Base-by-base conservation (phyloP, 2,113 vertebrate species). In the Deroptyus accipitrinus region DNA sequence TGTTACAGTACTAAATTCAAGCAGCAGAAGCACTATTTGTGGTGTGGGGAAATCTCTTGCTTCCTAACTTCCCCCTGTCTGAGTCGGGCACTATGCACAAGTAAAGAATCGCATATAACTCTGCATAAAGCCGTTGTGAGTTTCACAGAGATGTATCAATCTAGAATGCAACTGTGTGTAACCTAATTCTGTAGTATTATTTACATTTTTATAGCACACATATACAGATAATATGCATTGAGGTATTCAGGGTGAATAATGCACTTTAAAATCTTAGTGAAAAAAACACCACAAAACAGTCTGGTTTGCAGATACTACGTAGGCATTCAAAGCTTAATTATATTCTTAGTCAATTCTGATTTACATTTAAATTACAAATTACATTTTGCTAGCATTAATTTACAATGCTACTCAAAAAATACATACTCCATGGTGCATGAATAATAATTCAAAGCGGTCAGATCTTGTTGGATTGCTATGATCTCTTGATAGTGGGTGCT, bases 301-400 rank as follows among this genome's bases (percentile, higher is more conserved):
- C 64, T 92, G 77, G 62, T 67, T 96, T 72, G 63, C 68, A 90
- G 64, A 88, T 64, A 64, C 61, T 77, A 90, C 48, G 25, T 81
- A 78, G 51, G 92, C 76, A 83, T 92, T 93, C 73, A 72, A 74
- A 88, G 39, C 75, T 88, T 90, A 90, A 95, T 96, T 95, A 90
- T 81, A 86, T 95, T 93, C 95, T 88, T 83, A 96, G 82, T 80
- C 81, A 95, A 76, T 92, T 96, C 70, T 72, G 88, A 93, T 96
- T 97, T 94, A 94, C 93, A 96, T 97, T 96, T 96, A 96, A 96
- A 97, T 97, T 94, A 94, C 90, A 96, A 94, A 94, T 96, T 90
- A 75, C 5, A 0, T 86, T 93, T 95, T 94, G 61, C 83, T 96
- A 68, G 42, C 55, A 88, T 94, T 90, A 95, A 96, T 96, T 90